Evolutionary conservation across 53 echinoderm and acorn worm species (phyloP).

Genomic region (Actinopyga echinites): DNA sequence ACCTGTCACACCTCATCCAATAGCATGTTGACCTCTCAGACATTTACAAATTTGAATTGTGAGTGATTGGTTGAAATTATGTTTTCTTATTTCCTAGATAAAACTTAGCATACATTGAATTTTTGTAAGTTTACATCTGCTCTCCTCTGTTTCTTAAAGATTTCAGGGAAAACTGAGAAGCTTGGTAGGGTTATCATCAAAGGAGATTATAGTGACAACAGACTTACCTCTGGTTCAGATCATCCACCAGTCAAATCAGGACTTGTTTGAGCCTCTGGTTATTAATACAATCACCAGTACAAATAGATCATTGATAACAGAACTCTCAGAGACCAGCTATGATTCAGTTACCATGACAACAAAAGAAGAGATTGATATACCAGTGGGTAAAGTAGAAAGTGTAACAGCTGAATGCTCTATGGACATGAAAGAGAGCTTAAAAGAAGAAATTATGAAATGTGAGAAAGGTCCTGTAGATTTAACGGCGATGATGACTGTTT

Average conservation of each 20-base stretch:
- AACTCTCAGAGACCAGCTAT: background rate
- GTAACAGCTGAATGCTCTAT: background rate
- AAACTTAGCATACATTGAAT: background rate
- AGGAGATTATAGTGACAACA: background rate
- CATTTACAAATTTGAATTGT: too few species aligned
- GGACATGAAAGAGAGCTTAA: background rate
- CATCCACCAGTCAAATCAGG: conserved; percentile 24
- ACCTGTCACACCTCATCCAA: too few species aligned
- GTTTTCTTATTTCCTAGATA: background rate
- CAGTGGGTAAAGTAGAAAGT: background rate
- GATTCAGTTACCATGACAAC: background rate
- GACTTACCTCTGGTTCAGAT: conserved; percentile 14
- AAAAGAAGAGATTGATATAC: background rate
- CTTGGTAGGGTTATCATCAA: background rate
- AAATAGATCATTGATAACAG: conserved; percentile 16
- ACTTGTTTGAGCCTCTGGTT: conserved; percentile 5
- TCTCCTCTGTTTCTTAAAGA: background rate
- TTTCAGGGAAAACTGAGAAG: background rate
- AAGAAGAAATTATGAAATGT: conserved; percentile 30
- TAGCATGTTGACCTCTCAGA: too few species aligned
- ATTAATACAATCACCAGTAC: background rate
- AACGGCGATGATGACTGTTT: conserved; percentile 32
- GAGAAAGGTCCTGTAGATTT: conserved; percentile 15
- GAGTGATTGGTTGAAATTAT: background rate
- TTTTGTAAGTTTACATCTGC: background rate